phyloP scores from a whole-genome alignment of 2,888 invertebrate genomes.

The Leptura quadrifasciata region DNA sequence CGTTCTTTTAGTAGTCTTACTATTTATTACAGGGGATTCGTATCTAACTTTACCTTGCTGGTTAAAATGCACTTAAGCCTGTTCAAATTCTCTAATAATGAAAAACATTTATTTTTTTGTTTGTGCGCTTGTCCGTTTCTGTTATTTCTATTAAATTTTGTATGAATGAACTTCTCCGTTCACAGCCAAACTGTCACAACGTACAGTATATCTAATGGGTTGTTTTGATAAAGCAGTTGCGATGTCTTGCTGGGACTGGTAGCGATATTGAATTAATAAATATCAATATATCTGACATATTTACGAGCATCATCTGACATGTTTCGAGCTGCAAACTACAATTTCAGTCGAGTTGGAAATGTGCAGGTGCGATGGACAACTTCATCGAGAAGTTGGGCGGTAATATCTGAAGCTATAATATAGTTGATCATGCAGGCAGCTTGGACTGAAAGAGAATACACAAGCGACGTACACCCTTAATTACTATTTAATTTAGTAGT shows the following conservation, averaged over 20 bases:
- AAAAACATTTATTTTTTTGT: too few relatives aligned
- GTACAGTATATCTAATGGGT: too few relatives aligned
- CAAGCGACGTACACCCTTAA: slow-evolving; percentile 37
- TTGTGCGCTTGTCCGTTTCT: too few relatives aligned
- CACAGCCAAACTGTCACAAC: too few relatives aligned
- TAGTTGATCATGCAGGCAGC: slow-evolving; percentile 63
- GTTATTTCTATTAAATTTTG: too few relatives aligned
- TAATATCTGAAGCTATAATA: slow-evolving; percentile 62
- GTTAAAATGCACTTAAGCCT: too few relatives aligned
- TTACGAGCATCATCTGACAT: slow-evolving; percentile 42
- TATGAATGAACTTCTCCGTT: too few relatives aligned
- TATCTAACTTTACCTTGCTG: too few relatives aligned
- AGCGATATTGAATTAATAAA: slow-evolving; percentile 27
- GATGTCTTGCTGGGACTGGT: slow-evolving; percentile 18
- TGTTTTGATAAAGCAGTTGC: neutral
- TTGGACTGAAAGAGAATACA: slow-evolving; percentile 64
- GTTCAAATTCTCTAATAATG: too few relatives aligned
- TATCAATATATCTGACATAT: slow-evolving; percentile 39
- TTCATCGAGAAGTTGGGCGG: slow-evolving; percentile 62
- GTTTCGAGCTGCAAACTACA: slow-evolving; percentile 37
- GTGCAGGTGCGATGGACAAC: slow-evolving; percentile 64
- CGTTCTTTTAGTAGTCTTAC: too few relatives aligned
- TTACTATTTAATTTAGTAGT: slow-evolving; percentile 20
- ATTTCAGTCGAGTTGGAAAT: slow-evolving; percentile 46
- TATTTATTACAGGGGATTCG: too few relatives aligned